These are phyloP conservation scores for Drosophila baimaii DNA, from an alignment of 1,140 invertebrate genomes.

Conservation along the genomic window DNA sequence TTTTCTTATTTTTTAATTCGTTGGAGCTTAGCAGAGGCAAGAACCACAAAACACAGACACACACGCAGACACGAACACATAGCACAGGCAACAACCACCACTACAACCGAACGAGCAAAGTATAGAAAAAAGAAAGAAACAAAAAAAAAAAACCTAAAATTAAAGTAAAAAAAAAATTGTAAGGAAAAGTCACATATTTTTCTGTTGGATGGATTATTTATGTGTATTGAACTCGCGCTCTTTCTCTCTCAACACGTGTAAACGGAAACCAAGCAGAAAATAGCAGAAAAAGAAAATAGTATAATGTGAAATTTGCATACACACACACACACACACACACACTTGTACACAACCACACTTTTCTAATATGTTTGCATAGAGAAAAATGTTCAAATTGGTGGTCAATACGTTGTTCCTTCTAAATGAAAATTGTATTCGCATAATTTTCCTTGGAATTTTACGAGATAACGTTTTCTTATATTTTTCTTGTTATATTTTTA, in stretches of 20 bases:
- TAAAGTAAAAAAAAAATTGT: conserved; percentile 29
- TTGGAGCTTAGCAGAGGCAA: conserved; percentile 43
- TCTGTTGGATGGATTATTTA: conserved; percentile 46
- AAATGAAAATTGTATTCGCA: neutral
- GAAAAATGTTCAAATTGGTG: conserved; percentile 5
- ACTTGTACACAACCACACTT: neutral
- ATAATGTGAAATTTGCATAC: conserved; percentile 46
- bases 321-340: conserved; percentile 7
- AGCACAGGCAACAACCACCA: conserved; percentile 77
- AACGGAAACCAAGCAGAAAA: conserved; percentile 23
- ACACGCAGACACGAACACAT: conserved; percentile 34
- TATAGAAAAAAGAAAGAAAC: conserved; percentile 33
- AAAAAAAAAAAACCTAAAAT: conserved; percentile 16
- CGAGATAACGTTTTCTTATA: too few species aligned
- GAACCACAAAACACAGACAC: conserved; percentile 14
- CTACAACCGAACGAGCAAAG: conserved; percentile 72
- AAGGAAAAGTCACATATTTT: conserved; percentile 45
- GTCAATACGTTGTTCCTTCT: neutral
- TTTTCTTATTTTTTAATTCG: conserved; percentile 24
- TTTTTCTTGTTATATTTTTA: too few species aligned
- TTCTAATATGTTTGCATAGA: conserved; percentile 24
- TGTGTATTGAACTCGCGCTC: conserved; percentile 30
- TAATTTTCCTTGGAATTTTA: neutral
- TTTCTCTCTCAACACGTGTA: conserved; percentile 26
- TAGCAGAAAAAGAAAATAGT: conserved; percentile 32